A percentile compares a stretch with the other conserved stretches of the same genome.
phyloP scores from a whole-genome alignment of 2,888 invertebrate genomes.

The Drosophila monieri region DNA sequence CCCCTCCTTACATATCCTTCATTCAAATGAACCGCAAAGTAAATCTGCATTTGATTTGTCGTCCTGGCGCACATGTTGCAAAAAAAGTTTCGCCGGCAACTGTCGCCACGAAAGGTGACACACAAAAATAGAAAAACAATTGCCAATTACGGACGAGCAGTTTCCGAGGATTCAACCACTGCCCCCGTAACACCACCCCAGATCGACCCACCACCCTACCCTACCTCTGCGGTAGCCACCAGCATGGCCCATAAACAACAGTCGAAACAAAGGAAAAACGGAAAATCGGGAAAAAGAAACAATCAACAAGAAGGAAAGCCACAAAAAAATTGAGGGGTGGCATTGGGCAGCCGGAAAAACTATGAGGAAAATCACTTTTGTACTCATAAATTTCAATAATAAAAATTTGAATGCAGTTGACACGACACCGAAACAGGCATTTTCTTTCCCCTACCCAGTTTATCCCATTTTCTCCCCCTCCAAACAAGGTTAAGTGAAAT shows the following conservation, averaged over 20 bases:
- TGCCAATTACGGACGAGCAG: slow-evolving; percentile 67
- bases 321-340: slow-evolving; percentile 22
- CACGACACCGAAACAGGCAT: slow-evolving; percentile 69
- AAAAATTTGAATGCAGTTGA: slow-evolving; percentile 79
- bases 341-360: slow-evolving; percentile 54
- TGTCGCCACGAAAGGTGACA: slow-evolving; percentile 58
- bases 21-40: slow-evolving; percentile 58
- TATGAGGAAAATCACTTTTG: slow-evolving; percentile 79
- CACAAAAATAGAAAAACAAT: slow-evolving; percentile 69
- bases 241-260: slow-evolving; percentile 56
- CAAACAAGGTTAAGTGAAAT: slow-evolving; percentile 73
- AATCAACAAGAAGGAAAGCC: slow-evolving; percentile 22
- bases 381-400: slow-evolving; percentile 78
- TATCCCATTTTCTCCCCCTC: neutral
- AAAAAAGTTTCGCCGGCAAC: slow-evolving; percentile 52
- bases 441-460: slow-evolving; percentile 3
- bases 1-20: slow-evolving; percentile 9
- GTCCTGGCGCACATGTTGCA: slow-evolving; percentile 63
- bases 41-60: slow-evolving; percentile 68
- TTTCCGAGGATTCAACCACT: slow-evolving; percentile 18
- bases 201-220: slow-evolving; percentile 19
- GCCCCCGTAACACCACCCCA: slow-evolving; percentile 44
- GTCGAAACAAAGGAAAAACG: slow-evolving; percentile 39
- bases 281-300: slow-evolving; percentile 32
- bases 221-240: slow-evolving; percentile 48